These are phyloP conservation scores for Galaxias olidus DNA, from an alignment of 2,797 vertebrate species.

Conservation along the genomic window DNA sequence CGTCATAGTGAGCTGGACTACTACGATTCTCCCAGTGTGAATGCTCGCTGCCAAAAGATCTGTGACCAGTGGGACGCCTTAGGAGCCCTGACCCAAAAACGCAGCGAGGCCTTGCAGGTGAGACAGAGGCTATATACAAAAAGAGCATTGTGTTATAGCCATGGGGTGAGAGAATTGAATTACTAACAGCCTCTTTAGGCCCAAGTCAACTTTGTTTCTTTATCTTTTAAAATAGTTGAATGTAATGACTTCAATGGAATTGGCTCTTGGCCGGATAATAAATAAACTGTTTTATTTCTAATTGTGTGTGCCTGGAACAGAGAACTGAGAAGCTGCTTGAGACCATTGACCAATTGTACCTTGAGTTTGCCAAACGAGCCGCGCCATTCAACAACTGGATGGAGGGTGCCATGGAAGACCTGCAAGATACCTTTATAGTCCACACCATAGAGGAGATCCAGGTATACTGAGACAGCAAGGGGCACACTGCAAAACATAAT, in stretches of 20 bases:
- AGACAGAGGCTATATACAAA: constrained; percentile 26
- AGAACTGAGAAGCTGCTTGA: constrained; percentile 95
- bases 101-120: constrained; percentile 94
- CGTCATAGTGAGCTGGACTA: constrained; percentile 92
- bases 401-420: constrained; percentile 98
- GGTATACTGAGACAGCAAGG: constrained; percentile 62
- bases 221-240: background rate
- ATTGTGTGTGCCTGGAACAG: constrained; percentile 60
- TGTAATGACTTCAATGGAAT: background rate
- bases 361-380: constrained; percentile 96
- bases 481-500: too few relatives aligned
- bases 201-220: background rate
- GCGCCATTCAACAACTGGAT: constrained; percentile 99
- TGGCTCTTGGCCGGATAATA: background rate
- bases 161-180: too few relatives aligned
- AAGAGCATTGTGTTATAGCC: too few relatives aligned
- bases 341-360: constrained; percentile 95
- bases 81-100: constrained; percentile 91
- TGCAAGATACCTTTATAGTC: constrained; percentile 97
- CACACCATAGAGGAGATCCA: constrained; percentile 98
- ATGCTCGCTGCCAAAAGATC: constrained; percentile 94
- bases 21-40: constrained; percentile 96
- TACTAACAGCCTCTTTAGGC: too few relatives aligned
- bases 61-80: constrained; percentile 97
- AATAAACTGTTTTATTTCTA: background rate